These are phyloP conservation scores for Pterostichus niger DNA, from an alignment of 2,888 invertebrate species.

Conservation along the genomic window DNA sequence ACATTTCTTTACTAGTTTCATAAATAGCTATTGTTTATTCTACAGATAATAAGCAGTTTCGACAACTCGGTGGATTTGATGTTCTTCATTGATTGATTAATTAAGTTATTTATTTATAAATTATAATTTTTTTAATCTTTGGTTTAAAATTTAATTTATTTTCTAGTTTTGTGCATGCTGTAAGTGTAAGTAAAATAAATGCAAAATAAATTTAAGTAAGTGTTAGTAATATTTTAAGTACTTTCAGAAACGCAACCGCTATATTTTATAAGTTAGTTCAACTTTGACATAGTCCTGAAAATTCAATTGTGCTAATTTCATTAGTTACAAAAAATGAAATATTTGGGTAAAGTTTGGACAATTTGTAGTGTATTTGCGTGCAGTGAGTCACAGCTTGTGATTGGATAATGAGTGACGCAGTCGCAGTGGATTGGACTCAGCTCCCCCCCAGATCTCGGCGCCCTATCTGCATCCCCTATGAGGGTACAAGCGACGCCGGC, in stretches of 20 bases:
- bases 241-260: not conserved
- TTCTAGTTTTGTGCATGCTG: not conserved
- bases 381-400: slow-evolving; percentile 14
- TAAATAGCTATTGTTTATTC: no score
- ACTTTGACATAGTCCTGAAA: slow-evolving; percentile 41
- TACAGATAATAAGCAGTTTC: no score
- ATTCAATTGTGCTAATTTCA: slow-evolving; percentile 57
- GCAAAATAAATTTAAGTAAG: slow-evolving; percentile 15
- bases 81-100: no score
- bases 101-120: no score
- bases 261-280: slow-evolving; percentile 38
- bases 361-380: slow-evolving; percentile 63
- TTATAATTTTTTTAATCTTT: not conserved
- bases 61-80: no score
- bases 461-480: slow-evolving; percentile 75
- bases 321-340: slow-evolving; percentile 28
- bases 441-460: slow-evolving; percentile 75
- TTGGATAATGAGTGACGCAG: slow-evolving; percentile 63
- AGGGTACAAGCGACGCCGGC: slow-evolving; percentile 69
- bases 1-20: no score
- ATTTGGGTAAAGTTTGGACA: slow-evolving; percentile 58
- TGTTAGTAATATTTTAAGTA: slow-evolving; percentile 18
- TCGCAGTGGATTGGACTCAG: slow-evolving; percentile 61
- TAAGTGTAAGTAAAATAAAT: slow-evolving; percentile 34
- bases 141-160: not conserved